Percentiles rank a stretch among this genome's conserved stretches.
These are phyloP conservation scores for Pygoscelis antarcticus DNA, from an alignment of 2,113 vertebrate species.

Conservation along the genomic window DNA sequence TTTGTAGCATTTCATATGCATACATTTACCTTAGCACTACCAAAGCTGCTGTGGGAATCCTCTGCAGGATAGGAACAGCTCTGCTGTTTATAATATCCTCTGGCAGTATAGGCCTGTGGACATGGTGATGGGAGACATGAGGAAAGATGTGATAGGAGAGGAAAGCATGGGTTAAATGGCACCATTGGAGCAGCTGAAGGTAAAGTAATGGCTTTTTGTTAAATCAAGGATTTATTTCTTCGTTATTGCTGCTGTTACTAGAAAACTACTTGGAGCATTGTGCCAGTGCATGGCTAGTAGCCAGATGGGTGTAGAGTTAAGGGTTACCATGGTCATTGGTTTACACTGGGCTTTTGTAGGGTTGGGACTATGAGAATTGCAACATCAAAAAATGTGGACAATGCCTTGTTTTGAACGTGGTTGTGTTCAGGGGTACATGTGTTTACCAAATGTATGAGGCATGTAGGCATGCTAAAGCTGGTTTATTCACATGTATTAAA, in stretches of 20 bases:
- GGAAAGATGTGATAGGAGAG: not conserved
- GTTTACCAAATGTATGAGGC: not conserved
- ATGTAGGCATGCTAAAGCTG: not conserved
- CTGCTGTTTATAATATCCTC: not conserved
- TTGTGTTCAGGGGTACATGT: fast-evolving
- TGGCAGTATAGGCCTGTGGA: not conserved
- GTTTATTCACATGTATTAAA: not conserved
- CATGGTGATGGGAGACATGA: not conserved
- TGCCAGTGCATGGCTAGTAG: not conserved
- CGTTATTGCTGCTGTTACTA: not conserved
- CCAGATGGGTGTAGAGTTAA: not conserved
- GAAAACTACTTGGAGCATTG: not conserved
- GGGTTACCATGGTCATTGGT: not conserved
- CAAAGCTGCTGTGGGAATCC: not conserved
- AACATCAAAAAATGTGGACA: not conserved
- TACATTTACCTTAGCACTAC: not conserved
- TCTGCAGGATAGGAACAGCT: not conserved
- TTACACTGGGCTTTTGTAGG: not conserved
- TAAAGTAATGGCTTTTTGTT: not conserved
- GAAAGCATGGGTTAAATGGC: not conserved
- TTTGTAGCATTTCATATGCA: not conserved
- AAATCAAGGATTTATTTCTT: not conserved
- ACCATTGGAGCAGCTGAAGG: not conserved
- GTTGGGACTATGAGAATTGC: not conserved
- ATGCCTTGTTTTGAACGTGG: not conserved